phyloP scores from a whole-genome alignment of 2,113 vertebrate genomes.

The Myiopsitta monachus region DNA sequence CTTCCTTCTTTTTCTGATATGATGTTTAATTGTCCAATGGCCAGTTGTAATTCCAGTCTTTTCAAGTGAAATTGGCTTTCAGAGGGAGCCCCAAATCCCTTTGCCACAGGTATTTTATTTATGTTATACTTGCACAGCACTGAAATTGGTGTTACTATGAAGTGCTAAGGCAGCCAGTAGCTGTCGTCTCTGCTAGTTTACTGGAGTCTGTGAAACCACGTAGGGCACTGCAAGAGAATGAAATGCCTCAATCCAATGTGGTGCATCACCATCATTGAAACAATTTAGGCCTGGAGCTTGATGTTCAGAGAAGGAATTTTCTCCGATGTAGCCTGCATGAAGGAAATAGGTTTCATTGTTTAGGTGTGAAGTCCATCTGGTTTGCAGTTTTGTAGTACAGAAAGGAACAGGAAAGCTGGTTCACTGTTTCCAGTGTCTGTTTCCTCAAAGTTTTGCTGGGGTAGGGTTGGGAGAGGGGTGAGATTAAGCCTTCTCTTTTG shows the following conservation, averaged over 20 bases:
- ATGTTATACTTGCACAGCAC: conserved; percentile 20
- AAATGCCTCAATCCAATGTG: neutral
- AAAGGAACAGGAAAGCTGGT: neutral
- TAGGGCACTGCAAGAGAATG: neutral
- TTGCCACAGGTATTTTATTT: conserved; percentile 15
- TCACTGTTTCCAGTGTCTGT: neutral
- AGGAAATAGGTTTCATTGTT: neutral
- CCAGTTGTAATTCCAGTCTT: conserved; percentile 64
- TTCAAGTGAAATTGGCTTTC: neutral
- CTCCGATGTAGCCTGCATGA: neutral
- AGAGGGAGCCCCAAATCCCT: neutral
- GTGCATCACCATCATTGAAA: neutral
- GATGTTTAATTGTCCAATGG: conserved; percentile 57
- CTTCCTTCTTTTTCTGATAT: conserved; percentile 41
- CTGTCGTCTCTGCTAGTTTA: neutral
- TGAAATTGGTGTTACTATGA: neutral
- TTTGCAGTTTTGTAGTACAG: neutral
- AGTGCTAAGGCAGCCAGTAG: neutral
- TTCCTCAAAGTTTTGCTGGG: neutral
- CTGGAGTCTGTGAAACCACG: neutral
- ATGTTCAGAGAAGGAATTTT: neutral
- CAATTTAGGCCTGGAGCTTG: neutral
- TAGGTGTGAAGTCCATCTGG: neutral
- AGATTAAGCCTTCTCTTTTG: neutral
- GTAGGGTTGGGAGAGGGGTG: neutral